Conservation (phyloP, 1,140 invertebrate species). For the Drosophila santomea region DNA sequence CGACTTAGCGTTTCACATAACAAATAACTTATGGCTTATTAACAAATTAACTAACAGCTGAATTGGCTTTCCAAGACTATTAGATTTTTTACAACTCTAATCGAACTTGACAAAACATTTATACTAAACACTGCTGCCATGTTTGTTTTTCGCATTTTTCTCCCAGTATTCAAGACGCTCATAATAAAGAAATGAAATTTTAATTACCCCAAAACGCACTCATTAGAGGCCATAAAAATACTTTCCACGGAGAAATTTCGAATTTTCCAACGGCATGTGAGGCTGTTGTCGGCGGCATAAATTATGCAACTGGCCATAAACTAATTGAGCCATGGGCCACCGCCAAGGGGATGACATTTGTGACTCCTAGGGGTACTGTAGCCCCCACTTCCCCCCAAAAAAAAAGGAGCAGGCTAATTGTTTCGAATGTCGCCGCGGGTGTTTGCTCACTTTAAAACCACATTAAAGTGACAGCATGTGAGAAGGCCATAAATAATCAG, state of each 20-base stretch:
- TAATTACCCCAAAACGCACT: conserved; percentile 36
- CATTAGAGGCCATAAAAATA: conserved; percentile 50
- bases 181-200: conserved; percentile 47
- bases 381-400: conserved; percentile 6
- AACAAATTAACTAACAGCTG: background rate
- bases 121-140: background rate
- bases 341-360: conserved; percentile 40
- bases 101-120: too few species aligned
- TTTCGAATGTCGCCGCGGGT: conserved; percentile 74
- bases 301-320: conserved; percentile 55
- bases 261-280: conserved; percentile 50
- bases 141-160: conserved; percentile 31
- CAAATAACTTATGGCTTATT: background rate
- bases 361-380: conserved; percentile 20
- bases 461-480: conserved; percentile 83
- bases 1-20: conserved; percentile 8
- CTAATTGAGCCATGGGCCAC: conserved; percentile 37
- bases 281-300: conserved; percentile 55
- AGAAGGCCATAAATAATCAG: conserved; percentile 79
- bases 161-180: conserved; percentile 2
- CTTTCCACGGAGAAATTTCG: conserved; percentile 19
- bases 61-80: background rate
- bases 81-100: too few species aligned
- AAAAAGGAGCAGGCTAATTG: conserved; percentile 60
- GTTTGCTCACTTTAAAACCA: conserved; percentile 73